Base-by-base conservation (phyloP, 2,888 invertebrate genomes). In the Plemyria rubiginata region DNA sequence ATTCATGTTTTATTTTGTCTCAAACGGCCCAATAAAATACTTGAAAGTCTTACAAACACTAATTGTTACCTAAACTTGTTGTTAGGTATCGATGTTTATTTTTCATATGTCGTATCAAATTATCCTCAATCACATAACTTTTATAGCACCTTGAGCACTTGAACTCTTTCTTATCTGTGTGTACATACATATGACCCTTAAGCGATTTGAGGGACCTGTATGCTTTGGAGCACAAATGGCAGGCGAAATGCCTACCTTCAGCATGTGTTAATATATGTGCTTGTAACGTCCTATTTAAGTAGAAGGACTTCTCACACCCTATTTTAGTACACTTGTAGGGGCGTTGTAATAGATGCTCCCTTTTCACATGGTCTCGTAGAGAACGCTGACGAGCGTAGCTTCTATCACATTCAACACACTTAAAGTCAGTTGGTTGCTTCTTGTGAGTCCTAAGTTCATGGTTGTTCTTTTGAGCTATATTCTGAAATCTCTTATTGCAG, bases 401-500 rank as follows among this genome's bases (percentile, higher is more conserved):
- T n/a, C 43, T 57, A 11, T 16, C 43, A 12, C 57, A 57, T 2
- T 7, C 7, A 12, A 29, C 22, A n/a, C 57, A 57, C 0, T 9
- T 22, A 28, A 16, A 57, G 0, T 16, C 4, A 3, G 6, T 5
- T 11, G 6, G 28, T 9, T 57, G 15, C 8, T 16, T 15, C 0
- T 29, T 58, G 48, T 76, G 73, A 15, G 50, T 16, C 70, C 70
- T 11, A 60, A 68, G 1, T 57, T 63, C 28, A 67, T 68, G 62
- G 69, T 58, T 54, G 11, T 22, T 28, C 13, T 8, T 62, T n/a
- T 54, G 41, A 4, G 15, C 16, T 3, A 12, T 12, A 16, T 45
- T 50, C 12, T 41, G 67, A 13, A 86, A 87, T 0, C 81, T 77
- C 73, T 85, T 88, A 0, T 85, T 86, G 40, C 93, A 93, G 0